phyloP scores from a whole-genome alignment of 2,797 vertebrate species.

The Neostethus bicornis region DNA sequence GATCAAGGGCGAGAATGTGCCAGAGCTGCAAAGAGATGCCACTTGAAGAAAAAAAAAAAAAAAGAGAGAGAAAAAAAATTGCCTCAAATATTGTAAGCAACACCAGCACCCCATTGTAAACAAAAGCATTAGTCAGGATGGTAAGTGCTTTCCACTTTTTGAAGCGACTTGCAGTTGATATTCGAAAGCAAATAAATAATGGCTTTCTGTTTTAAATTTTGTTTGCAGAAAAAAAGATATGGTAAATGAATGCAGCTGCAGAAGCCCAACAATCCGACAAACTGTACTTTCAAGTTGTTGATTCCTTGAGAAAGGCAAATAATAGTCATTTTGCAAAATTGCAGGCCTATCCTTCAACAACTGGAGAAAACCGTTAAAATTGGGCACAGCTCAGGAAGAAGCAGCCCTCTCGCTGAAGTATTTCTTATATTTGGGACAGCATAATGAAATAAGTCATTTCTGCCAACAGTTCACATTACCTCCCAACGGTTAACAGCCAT shows the following conservation, averaged over 20 bases:
- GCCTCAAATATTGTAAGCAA: conserved; percentile 41
- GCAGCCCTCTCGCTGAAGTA: conserved; percentile 63
- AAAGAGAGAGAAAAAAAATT: no score
- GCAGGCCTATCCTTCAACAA: conserved; percentile 76
- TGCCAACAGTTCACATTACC: conserved; percentile 80
- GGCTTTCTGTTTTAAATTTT: conserved; percentile 50
- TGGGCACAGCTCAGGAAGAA: conserved; percentile 65
- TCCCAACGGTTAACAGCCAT: conserved; percentile 74
- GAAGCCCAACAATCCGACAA: conserved; percentile 68
- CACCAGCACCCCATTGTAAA: conserved; percentile 46
- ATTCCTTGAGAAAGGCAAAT: conserved; percentile 80
- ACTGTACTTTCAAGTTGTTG: conserved; percentile 81
- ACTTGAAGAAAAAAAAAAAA: no score
- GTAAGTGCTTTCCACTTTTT: conserved; percentile 52
- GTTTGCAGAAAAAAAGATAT: conserved; percentile 52
- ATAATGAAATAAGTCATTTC: conserved; percentile 81
- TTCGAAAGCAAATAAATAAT: conserved; percentile 46
- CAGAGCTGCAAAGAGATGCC: conserved; percentile 62
- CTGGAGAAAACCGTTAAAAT: conserved; percentile 75
- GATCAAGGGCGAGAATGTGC: conserved; percentile 80
- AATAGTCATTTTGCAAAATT: conserved; percentile 83
- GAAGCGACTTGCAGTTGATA: conserved; percentile 39
- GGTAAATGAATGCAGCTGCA: conserved; percentile 71
- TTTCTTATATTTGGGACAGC: conserved; percentile 74
- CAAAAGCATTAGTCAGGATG: conserved; percentile 52